phyloP scores from a whole-genome alignment of 2,797 vertebrate species.

The Lacerta viridis region DNA sequence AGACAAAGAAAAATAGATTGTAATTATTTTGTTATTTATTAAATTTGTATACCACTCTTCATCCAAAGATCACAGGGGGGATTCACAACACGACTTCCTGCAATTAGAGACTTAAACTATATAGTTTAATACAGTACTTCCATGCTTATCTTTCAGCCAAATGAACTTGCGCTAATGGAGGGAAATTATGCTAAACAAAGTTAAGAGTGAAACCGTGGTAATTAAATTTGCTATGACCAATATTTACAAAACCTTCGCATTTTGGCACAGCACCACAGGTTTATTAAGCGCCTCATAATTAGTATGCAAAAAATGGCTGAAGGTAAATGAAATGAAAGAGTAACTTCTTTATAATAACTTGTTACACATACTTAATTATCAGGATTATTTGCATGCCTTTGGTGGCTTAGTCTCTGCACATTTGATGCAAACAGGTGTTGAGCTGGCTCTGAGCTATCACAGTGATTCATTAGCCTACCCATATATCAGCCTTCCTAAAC shows the following conservation, averaged over 20 bases:
- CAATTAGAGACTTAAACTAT: neutral
- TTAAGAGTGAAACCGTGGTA: conserved; percentile 30
- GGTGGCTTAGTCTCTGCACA: neutral
- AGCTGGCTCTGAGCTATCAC: neutral
- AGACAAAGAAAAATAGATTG: too few species aligned
- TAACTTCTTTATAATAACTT: conserved; percentile 56
- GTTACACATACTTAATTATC: conserved; percentile 61
- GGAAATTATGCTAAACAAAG: conserved; percentile 37
- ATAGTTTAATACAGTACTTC: neutral
- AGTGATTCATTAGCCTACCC: conserved; percentile 22
- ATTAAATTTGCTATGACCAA: conserved; percentile 17
- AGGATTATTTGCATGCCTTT: conserved; percentile 64
- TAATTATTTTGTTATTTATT: too few species aligned
- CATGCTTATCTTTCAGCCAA: conserved; percentile 37
- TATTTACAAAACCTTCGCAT: conserved; percentile 34
- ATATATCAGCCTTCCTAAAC: neutral
- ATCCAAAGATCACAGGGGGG: too few species aligned
- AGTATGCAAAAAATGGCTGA: conserved; percentile 25
- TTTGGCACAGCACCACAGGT: neutral
- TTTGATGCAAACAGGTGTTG: conserved; percentile 28
- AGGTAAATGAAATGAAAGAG: conserved; percentile 37
- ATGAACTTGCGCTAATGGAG: neutral
- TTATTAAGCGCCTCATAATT: conserved; percentile 11
- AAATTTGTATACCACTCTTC: too few species aligned
- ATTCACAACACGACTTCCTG: too few species aligned